These are phyloP conservation scores for Echinometra lucunter DNA, from an alignment of 53 echinoderm and acorn worm genomes.

Conservation along the genomic window DNA sequence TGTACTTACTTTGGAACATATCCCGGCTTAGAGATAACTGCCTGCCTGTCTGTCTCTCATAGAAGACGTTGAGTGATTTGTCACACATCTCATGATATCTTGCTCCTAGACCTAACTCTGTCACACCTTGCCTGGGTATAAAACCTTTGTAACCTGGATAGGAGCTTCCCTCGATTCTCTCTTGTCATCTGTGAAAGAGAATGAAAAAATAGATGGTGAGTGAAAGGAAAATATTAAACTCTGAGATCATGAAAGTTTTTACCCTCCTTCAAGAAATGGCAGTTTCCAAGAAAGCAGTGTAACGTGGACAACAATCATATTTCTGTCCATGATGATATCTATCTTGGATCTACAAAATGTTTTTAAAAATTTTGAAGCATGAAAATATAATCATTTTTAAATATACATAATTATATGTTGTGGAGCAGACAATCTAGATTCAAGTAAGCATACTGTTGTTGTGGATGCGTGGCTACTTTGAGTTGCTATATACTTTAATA, in stretches of 20 bases:
- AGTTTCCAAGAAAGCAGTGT: not conserved
- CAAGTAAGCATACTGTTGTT: not conserved
- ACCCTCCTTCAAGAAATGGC: not conserved
- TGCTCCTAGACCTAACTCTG: conserved; percentile 90
- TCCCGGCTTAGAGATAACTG: conserved; percentile 70
- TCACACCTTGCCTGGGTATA: conserved; percentile 92
- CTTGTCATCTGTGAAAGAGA: conserved; percentile 77
- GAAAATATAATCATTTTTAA: too few relatives aligned
- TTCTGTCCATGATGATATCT: not conserved
- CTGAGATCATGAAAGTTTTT: not conserved
- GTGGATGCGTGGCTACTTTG: not conserved
- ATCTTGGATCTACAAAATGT: not conserved
- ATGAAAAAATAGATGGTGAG: not conserved
- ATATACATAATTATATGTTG: not conserved
- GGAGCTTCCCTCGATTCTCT: conserved; percentile 88
- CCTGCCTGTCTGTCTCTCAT: conserved; percentile 88
- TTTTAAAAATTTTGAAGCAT: not conserved
- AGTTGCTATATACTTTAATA: not conserved
- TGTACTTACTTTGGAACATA: conserved; percentile 70
- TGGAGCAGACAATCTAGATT: not conserved
- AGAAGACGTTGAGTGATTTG: conserved; percentile 88
- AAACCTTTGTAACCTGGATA: conserved; percentile 97
- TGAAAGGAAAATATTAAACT: not conserved
- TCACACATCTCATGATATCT: conserved; percentile 91
- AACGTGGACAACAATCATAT: not conserved